phyloP scores from a whole-genome alignment of 35 echinoderm and acorn worm genomes.

The Patiria miniata region DNA sequence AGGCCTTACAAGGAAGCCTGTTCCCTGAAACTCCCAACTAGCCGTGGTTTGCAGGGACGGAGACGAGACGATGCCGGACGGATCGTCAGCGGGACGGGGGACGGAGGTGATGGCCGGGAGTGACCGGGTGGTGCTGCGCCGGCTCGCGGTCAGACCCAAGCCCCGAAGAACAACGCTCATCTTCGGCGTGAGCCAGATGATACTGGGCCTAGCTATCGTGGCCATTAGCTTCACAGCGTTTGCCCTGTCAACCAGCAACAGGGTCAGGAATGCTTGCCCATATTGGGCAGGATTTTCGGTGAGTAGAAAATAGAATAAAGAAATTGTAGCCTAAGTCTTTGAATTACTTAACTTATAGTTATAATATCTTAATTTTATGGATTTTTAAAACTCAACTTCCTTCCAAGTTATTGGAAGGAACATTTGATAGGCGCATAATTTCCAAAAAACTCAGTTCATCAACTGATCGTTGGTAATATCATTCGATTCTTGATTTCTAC shows the following conservation, averaged over 20 bases:
- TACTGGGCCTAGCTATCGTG: constrained; percentile 69
- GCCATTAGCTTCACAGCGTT: constrained; percentile 82
- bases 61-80: background rate
- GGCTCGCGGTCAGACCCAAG: constrained; percentile 37
- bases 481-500: no score
- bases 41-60: background rate
- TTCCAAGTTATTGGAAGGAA: no score
- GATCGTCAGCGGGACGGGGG: background rate
- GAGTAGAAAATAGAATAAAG: no score
- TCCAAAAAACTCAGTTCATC: no score
- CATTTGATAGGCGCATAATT: no score
- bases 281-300: constrained; percentile 94
- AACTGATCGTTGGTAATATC: no score
- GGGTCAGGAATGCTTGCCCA: constrained; percentile 79
- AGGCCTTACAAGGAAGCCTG: no score
- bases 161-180: constrained; percentile 58
- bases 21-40: no score
- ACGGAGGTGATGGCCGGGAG: constrained; percentile 4
- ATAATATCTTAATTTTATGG: no score
- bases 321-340: no score
- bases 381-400: no score
- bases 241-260: constrained; percentile 79
- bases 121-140: constrained; percentile 1
- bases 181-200: constrained; percentile 73
- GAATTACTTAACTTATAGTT: no score